Base-by-base conservation (phyloP, 2,888 invertebrate genomes). In the Tiliacea citrago region DNA sequence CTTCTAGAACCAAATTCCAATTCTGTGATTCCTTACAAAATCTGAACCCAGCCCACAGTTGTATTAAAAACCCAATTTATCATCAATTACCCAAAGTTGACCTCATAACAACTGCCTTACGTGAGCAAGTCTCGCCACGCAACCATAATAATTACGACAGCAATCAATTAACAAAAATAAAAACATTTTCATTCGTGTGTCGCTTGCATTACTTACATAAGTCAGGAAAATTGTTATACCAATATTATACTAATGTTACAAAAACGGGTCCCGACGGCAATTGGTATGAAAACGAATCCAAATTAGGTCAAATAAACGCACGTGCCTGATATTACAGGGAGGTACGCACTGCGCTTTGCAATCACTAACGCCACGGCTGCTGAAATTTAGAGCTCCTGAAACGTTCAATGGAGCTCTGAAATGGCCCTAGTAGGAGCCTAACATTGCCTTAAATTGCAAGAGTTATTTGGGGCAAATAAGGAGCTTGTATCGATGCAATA, bases 331-430 rank as follows among this genome's bases (percentile, higher is more conserved):
- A 1, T 35, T 42, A 69, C 24, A 13, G 18, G 13, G 13, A 61
- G 68, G 61, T 79, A 61, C 73, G n/a, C 86, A 85, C 85, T 24
- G 76, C 84, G 85, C 85, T 85, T 85, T 67, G 85, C 85, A 60
- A 72, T 79, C 86, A 86, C 85, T 45, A 66, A 83, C 39, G 81
- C 85, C 70, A 39, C 63, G 24, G 61, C 51, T 63, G 62, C 72
- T 70, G 12, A 55, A 42, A 55, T 73, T 66, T 39, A 35, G 60
- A 69, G 61, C 61, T 82, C 73, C 42, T 61, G 3, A 18, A 35
- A 62, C 21, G 7, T 35, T 7, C 24, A 45, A 9, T 53, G 21
- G 68, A 58, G 35, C 55, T 80, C 45, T 35, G 47, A 42, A 68
- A 53, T n/a, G 5, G n/a, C 16, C 53, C 13, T 16, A 29, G 45